Percentiles rank a stretch among this genome's conserved stretches.
phyloP scores from a whole-genome alignment of 1,140 invertebrate species.

The Metaphire vulgaris region DNA sequence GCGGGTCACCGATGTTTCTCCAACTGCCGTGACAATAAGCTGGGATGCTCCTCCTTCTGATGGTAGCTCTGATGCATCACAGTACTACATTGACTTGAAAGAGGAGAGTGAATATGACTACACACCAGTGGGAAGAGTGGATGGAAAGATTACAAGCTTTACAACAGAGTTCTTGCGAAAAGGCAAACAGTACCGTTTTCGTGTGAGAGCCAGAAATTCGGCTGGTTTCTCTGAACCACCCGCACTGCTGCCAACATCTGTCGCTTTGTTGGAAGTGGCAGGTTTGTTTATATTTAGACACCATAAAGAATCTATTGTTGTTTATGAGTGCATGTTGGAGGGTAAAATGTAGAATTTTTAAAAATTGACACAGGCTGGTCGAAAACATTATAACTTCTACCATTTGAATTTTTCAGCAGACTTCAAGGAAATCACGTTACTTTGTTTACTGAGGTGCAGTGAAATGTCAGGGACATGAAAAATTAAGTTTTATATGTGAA shows the following conservation, averaged over 20 bases:
- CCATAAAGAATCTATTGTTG: too few species aligned
- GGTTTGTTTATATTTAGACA: background rate
- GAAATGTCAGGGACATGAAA: too few species aligned
- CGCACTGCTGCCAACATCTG: slow-evolving; percentile 45
- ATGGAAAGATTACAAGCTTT: slow-evolving; percentile 3
- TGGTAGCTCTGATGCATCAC: slow-evolving; percentile 23
- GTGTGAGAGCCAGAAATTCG: slow-evolving; percentile 85
- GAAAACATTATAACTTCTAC: too few species aligned
- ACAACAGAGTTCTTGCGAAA: slow-evolving; percentile 8
- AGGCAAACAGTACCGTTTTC: slow-evolving; percentile 80
- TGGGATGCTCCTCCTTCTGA: slow-evolving; percentile 29
- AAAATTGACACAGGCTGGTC: too few species aligned
- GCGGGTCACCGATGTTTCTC: slow-evolving; percentile 7
- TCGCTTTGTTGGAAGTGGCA: background rate
- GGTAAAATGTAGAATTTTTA: too few species aligned
- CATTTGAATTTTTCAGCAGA: too few species aligned
- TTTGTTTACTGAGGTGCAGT: too few species aligned
- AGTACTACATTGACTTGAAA: slow-evolving; percentile 30
- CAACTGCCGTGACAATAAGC: slow-evolving; percentile 1
- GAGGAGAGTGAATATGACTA: slow-evolving; percentile 11
- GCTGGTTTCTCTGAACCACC: slow-evolving; percentile 82
- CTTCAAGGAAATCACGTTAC: too few species aligned
- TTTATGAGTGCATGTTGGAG: too few species aligned
- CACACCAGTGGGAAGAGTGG: slow-evolving; percentile 10
- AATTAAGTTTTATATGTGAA: too few species aligned